A percentile compares a stretch with the other conserved stretches of the same genome.
phyloP scores from a whole-genome alignment of 2,113 vertebrate species.

The Pantherophis guttatus region DNA sequence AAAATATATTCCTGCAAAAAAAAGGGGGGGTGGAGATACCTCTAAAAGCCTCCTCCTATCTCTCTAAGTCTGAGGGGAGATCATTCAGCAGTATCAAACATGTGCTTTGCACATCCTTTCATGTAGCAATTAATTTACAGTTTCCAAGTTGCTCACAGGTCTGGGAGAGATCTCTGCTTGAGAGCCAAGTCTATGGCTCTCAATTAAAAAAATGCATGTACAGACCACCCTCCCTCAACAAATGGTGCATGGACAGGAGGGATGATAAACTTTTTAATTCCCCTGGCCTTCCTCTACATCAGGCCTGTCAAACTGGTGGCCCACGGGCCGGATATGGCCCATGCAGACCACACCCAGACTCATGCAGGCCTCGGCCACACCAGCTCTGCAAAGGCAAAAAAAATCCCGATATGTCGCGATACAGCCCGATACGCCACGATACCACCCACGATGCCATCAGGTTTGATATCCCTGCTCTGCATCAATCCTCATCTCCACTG shows the following conservation, averaged over 20 bases:
- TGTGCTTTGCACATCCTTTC: neutral
- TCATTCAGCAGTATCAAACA: neutral
- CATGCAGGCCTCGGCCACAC: too few relatives aligned
- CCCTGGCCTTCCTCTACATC: neutral
- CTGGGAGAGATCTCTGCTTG: neutral
- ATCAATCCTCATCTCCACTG: neutral
- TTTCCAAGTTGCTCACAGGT: neutral
- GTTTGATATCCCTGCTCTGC: neutral
- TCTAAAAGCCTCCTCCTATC: neutral
- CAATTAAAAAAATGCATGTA: neutral
- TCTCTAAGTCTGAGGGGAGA: neutral
- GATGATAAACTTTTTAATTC: neutral
- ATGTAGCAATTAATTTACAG: neutral
- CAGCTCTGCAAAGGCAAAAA: too few relatives aligned
- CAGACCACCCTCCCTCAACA: neutral
- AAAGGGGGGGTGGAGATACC: neutral
- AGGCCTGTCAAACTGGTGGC: too few relatives aligned
- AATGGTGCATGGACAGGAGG: neutral
- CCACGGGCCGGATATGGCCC: too few relatives aligned
- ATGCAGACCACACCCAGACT: too few relatives aligned
- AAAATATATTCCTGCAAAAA: neutral
- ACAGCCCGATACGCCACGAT: too few relatives aligned
- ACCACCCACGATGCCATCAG: too few relatives aligned
- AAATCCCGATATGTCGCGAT: too few relatives aligned
- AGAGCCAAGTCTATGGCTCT: neutral